Base-by-base conservation (phyloP, 2,113 vertebrate species). In the Phodopus roborovskii region DNA sequence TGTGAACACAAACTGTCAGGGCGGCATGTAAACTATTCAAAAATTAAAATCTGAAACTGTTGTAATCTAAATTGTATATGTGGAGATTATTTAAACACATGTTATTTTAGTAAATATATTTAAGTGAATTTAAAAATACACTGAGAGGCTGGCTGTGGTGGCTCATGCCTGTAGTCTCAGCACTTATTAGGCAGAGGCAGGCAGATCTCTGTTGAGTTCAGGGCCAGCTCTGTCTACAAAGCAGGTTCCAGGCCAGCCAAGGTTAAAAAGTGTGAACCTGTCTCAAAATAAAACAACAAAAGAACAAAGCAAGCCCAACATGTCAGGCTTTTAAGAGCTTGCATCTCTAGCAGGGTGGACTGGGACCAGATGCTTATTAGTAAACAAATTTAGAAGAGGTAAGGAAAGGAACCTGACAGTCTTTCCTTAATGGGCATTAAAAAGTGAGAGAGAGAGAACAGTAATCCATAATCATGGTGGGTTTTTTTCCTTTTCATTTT, bases 11-110 rank as follows among this genome's bases (percentile, higher is more conserved):
- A 93, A 7, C 42, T 88, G 68, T 56, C 24, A 78, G 58, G 91
- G 11, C 22, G 48, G 79, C 71, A 88, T 16, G n/a, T 66, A 36
- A 7, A 39, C 26, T 24, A 8, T 73, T 74, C 28, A 96, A 88
- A 70, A 96, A 83, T 39, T 73, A 66, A 94, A 96, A 97, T 58
- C 53, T 81, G n/a, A 85, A 94, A 91, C 2, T 66, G n/a, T 86
- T 87, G 68, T 15, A 78, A 95, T 92, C 84, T 48, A 85, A 88
- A 92, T 26, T 74, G 24, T 88, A 22, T 66, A 79, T 73, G 64
- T 95, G 53, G 79, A 88, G 36, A 75, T 71, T 62, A 90, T 26
- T 19, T 83, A 89, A 94, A 91, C 62, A 12, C 53, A 48, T 84
- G 48, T 17, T 81, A 91, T 78, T 94, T 92, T 78, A 87, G 11